Percentiles rank a stretch among this genome's conserved stretches.
These are phyloP conservation scores for Eurosta solidaginis DNA, from an alignment of 1,140 invertebrate species.

Conservation along the genomic window DNA sequence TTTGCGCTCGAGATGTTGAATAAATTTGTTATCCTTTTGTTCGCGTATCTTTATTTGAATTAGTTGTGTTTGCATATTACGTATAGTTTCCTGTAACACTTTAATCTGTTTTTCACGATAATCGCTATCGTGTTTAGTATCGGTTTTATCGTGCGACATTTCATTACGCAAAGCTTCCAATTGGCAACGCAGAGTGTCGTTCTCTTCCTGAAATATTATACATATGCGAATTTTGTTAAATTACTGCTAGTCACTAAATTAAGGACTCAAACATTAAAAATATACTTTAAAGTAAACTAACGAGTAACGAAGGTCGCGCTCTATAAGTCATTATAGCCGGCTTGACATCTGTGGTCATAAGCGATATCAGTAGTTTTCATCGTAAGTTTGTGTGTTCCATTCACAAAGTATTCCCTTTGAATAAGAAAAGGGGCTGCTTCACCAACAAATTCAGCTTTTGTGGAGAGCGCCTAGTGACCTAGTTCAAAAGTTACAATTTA, in stretches of 20 bases:
- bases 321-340: too few species aligned
- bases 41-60: constrained; percentile 69
- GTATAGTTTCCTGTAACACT: constrained; percentile 72
- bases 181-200: constrained; percentile 88
- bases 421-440: too few species aligned
- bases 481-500: too few species aligned
- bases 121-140: constrained; percentile 64
- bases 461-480: too few species aligned
- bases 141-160: constrained; percentile 71
- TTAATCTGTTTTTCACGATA: constrained; percentile 60
- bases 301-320: too few species aligned
- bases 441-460: too few species aligned
- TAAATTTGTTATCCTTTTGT: constrained; percentile 66
- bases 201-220: constrained; percentile 69
- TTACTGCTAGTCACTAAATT: not conserved
- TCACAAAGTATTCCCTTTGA: too few species aligned
- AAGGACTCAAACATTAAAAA: too few species aligned
- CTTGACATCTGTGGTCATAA: too few species aligned
- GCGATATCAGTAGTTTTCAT: too few species aligned
- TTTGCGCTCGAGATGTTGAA: constrained; percentile 66
- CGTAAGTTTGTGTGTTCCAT: too few species aligned
- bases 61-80: constrained; percentile 79
- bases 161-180: constrained; percentile 94
- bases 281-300: too few species aligned
- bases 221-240: not conserved